phyloP scores from a whole-genome alignment of 2,113 vertebrate species.

The Callopanchax toddi region DNA sequence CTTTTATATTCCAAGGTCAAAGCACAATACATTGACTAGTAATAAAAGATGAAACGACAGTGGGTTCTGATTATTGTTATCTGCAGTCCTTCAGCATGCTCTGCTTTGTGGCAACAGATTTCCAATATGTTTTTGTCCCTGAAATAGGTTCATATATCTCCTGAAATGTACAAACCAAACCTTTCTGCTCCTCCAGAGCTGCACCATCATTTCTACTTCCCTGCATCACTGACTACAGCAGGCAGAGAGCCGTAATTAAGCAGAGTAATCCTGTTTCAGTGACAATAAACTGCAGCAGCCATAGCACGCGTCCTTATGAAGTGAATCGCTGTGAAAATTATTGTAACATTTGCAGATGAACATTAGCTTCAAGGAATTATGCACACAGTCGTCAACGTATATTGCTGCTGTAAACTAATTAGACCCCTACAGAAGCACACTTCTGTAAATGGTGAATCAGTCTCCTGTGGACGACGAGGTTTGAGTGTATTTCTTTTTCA shows the following conservation, averaged over 20 bases:
- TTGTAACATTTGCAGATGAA: constrained; percentile 45
- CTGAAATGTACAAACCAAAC: constrained; percentile 8
- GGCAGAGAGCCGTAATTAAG: constrained; percentile 55
- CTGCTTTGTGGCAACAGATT: constrained; percentile 32
- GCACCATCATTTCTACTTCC: constrained; percentile 1
- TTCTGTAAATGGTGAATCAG: constrained; percentile 56
- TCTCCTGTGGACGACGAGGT: constrained; percentile 20
- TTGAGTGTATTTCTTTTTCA: not conserved
- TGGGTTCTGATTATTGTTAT: constrained; percentile 51
- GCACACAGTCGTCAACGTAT: constrained; percentile 26
- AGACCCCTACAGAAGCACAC: constrained; percentile 27
- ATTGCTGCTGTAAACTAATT: constrained; percentile 22
- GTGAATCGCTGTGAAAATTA: constrained; percentile 54
- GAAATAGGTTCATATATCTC: constrained; percentile 28
- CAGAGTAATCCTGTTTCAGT: constrained; percentile 51
- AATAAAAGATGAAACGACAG: constrained; percentile 48
- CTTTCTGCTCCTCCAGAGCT: constrained; percentile 5
- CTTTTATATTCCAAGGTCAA: constrained; percentile 44
- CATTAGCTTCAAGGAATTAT: constrained; percentile 35
- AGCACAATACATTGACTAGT: constrained; percentile 25
- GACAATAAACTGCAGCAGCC: constrained; percentile 56
- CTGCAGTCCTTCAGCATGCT: constrained; percentile 34
- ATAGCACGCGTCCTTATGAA: constrained; percentile 51
- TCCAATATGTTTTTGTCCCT: constrained; percentile 27
- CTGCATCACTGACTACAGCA: constrained; percentile 33